phyloP scores from a whole-genome alignment of 2,888 invertebrate genomes.

The Apodemia mormo region DNA sequence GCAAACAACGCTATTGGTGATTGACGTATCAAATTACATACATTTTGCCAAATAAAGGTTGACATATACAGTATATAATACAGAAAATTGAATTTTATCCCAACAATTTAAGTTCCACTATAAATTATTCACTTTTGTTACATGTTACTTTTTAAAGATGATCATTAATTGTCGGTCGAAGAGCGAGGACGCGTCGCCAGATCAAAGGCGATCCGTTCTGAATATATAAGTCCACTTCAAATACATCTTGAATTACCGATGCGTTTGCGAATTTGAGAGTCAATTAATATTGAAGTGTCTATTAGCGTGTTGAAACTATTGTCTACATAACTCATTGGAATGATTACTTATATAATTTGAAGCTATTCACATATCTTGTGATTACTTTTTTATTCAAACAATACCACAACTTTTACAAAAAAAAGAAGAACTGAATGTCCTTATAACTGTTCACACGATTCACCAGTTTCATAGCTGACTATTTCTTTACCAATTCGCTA shows the following conservation, averaged over 20 bases:
- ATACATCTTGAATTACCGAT: constrained; percentile 44
- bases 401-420: no score
- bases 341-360: no score
- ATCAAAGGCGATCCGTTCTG: constrained; percentile 49
- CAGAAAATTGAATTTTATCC: constrained; percentile 24
- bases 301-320: constrained; percentile 2
- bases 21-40: constrained; percentile 42
- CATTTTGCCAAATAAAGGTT: constrained; percentile 25
- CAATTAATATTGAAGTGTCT: constrained; percentile 27
- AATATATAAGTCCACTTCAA: constrained; percentile 50
- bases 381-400: no score
- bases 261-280: constrained; percentile 38
- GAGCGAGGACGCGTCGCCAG: constrained; percentile 48
- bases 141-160: constrained; percentile 35
- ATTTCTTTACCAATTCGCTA: no score
- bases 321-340: background rate
- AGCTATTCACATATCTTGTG: no score
- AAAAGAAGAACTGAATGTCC: no score
- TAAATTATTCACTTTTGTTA: constrained; percentile 12
- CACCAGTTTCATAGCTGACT: no score
- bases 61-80: background rate
- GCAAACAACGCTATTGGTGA: constrained; percentile 43
- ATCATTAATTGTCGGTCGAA: constrained; percentile 38
- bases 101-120: constrained; percentile 26
- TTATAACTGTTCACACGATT: no score